Conservation (phyloP, 2,113 vertebrate species). For the Cervus canadensis region DNA sequence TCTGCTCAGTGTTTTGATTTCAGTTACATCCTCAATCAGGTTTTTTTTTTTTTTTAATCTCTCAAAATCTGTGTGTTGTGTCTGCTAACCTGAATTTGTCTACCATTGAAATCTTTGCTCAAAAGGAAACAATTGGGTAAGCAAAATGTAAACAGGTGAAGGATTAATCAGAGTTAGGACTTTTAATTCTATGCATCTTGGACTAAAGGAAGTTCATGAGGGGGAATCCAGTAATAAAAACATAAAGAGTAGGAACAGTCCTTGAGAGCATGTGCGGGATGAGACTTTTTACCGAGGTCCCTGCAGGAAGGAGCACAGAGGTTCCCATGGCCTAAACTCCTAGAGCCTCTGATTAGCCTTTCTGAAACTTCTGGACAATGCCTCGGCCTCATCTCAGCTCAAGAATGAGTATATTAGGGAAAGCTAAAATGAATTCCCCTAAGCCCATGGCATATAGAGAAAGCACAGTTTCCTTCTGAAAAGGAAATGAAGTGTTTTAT, state of each 20-base stretch:
- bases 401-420: constrained; percentile 21
- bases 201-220: constrained; percentile 16
- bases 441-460: constrained; percentile 47
- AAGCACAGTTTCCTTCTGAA: constrained; percentile 58
- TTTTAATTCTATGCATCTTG: constrained; percentile 29
- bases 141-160: constrained; percentile 24
- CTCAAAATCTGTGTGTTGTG: constrained; percentile 26
- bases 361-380: constrained; percentile 10
- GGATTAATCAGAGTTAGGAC: constrained; percentile 1
- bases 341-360: not conserved
- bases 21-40: constrained; percentile 52
- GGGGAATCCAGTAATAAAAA: not conserved
- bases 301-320: not conserved
- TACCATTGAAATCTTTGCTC: constrained; percentile 37
- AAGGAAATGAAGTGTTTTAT: constrained; percentile 73
- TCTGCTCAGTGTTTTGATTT: constrained; percentile 48
- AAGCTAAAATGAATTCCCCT: constrained; percentile 49
- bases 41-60: not conserved
- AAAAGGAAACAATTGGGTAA: constrained; percentile 49
- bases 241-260: not conserved
- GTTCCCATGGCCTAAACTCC: not conserved
- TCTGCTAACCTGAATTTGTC: constrained; percentile 10
- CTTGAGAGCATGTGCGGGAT: not conserved
- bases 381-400: not conserved
- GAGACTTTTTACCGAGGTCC: not conserved